Base-by-base conservation (phyloP, 1,140 invertebrate species). In the Caenorhabditis briggsae region DNA sequence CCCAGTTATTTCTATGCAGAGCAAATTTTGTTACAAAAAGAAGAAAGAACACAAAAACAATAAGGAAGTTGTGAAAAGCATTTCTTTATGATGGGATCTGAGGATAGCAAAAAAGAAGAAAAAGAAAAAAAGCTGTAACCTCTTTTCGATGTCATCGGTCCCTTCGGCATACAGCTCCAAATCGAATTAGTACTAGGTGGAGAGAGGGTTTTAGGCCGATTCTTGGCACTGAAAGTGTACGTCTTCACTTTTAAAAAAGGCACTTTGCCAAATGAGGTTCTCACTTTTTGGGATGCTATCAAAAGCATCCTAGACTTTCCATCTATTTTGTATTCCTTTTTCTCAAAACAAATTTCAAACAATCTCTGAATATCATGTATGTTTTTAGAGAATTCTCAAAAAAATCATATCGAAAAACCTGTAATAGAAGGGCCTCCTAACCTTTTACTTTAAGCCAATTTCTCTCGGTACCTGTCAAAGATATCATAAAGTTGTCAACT, bases 41-140 rank as follows among this genome's bases (percentile, higher is more conserved):
- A 78, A n/a, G 50, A 50, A 14, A 41, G 46, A 50, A 46, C 43
- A 16, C 8, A 23, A 50, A 78, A 78, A 78, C 70, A 48, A 78
- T 78, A 78, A 78, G 70, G 70, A 78, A 78, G 70, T 78, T 50
- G 70, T 78, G 46, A 78, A 78, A 78, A 23, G 43, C 43, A 25
- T 50, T 48, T 23, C n/a, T 78, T 78, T 78, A 78, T 78, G 70
- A 78, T 78, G 70, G 70, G 53, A 78, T 78, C 70, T 11, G 18
- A 18, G 65, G 65, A 70, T n/a, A 43, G 64, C 23, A 78, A 23
- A 43, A 78, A 41, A 16, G 11, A 50, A 78, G 18, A 70, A 18
- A 46, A 70, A 70, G 41, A 70, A 46, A n/a, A 48, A 70, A 46
- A 70, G 64, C 64, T 50, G 46, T 61, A 61, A 78, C n/a, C 46